Evolutionary conservation across 2,797 vertebrate genomes (phyloP), one percentile per base, ranked within the genome.

Genomic region (Phoebastria nigripes): DNA sequence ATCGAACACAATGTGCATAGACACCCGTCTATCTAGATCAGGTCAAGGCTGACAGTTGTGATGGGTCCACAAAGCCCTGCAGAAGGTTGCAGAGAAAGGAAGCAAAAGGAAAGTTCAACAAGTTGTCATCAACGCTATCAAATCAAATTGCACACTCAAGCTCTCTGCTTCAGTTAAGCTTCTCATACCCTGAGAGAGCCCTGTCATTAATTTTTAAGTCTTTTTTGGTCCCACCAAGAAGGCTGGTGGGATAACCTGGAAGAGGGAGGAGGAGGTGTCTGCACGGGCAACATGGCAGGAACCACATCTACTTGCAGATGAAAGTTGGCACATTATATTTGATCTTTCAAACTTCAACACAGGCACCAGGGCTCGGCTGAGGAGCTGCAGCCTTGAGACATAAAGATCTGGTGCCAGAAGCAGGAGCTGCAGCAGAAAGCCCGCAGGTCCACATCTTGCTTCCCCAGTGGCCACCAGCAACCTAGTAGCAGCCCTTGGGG

Each of bases 241-340:
- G 24, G 59, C 26, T 55, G 82, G 20, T 55, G 52, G 51, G 47
- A 79, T 31, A 59, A 47, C 33, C 55, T 49, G 65, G 55, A 9
- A 17, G 28, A 25, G 14, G 33, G 47, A 49, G 29, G 15, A 71
- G 42, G 33, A 18, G 17, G 20, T 12, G 13, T 6, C 62, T 42
- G 29, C 67, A 31, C 39, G 39, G 35, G 39, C n/a, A 39, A 0
- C 2, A 13, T 26, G 33, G 85, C 28, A 69, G 58, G 58, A 92
- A 37, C n/a, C n/a, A 5, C 0, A 0, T 7, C 44, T 31, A 4
- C 47, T 14, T 24, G 12, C 20, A 42, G 42, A 8, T 3, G 6
- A 15, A 29, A n/a, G 33, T 0, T 54, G 58, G 54, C 65, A 61
- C 12, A 0, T 52, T 29, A 0, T 2, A 12, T 21, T 9, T 33